Base-by-base conservation (phyloP, 1,140 invertebrate species). In the Zaprionus gabonicus region DNA sequence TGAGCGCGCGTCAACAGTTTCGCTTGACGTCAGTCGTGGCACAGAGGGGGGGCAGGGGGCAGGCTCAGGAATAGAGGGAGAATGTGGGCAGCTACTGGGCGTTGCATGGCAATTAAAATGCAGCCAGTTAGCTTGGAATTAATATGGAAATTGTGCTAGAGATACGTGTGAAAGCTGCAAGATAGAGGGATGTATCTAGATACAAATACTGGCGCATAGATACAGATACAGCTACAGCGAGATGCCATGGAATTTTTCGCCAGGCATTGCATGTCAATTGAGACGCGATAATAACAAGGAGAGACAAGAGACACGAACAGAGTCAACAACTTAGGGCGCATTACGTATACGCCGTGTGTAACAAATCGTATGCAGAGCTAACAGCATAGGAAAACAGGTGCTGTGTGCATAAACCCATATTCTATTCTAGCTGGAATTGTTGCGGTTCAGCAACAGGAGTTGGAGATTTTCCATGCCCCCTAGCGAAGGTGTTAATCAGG, bases 291-390 rank as follows among this genome's bases (percentile, higher is more conserved):
- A 66, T 64, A 31, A 73, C 38, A 65, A 68, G 58, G 51, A 73
- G 6, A 74, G 65, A 68, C 41, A 67, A 73, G 6, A 74, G 65
- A 68, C 41, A 67, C 4, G 36, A n/a, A 57, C 17, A 44, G 31
- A 53, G 44, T 57, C n/a, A 44, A 44, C 34, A 3, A 55, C 49
- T 76, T 55, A 46, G 64, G 51, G 62, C 38, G 53, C 51, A 76
- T 90, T 81, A 76, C 85, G 85, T 78, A 90, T 88, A 90, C 84
- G 84, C 69, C 75, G 67, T 44, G 85, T 88, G 71, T 81, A 76
- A 84, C 71, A 65, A 73, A 81, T 64, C 38, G 28, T 17, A 64
- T 31, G 41, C 60, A 49, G 25, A 49, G 36, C 49, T 38, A 71
- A 71, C 36, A 49, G 25, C 10, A 23, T 64, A 71, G 23, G 27